Evolutionary conservation across 35 echinoderm and acorn worm species (phyloP).

Genomic region (Heliocidaris tuberculata): DNA sequence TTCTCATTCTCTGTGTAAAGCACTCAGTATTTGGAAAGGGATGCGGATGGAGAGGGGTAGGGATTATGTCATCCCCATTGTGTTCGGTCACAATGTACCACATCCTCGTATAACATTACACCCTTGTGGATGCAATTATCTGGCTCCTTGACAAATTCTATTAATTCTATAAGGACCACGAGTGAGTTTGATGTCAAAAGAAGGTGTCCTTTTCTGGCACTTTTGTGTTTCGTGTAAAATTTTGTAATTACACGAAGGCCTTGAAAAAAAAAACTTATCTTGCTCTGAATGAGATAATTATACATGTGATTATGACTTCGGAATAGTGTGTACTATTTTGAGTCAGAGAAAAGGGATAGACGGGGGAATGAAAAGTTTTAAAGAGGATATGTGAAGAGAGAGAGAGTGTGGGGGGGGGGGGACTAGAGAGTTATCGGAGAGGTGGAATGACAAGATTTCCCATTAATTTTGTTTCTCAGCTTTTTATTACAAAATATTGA

Average conservation of each 20-base stretch:
- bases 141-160: background rate
- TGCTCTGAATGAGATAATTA: background rate
- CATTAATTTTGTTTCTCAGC: too few species aligned
- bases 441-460: background rate
- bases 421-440: background rate
- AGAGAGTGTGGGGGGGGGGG: background rate
- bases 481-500: too few species aligned
- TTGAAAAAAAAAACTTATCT: background rate
- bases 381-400: background rate
- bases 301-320: background rate
- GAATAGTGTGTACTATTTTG: background rate
- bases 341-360: background rate
- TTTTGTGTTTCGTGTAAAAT: background rate
- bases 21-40: background rate
- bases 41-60: background rate
- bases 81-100: background rate
- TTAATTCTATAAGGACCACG: background rate
- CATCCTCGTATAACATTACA: background rate
- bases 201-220: background rate
- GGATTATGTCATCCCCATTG: background rate
- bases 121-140: background rate
- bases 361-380: background rate
- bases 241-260: background rate
- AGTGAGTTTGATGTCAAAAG: background rate
- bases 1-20: background rate